These are phyloP conservation scores for Taurulus bubalis DNA, from an alignment of 2,113 vertebrate species.

Conservation along the genomic window DNA sequence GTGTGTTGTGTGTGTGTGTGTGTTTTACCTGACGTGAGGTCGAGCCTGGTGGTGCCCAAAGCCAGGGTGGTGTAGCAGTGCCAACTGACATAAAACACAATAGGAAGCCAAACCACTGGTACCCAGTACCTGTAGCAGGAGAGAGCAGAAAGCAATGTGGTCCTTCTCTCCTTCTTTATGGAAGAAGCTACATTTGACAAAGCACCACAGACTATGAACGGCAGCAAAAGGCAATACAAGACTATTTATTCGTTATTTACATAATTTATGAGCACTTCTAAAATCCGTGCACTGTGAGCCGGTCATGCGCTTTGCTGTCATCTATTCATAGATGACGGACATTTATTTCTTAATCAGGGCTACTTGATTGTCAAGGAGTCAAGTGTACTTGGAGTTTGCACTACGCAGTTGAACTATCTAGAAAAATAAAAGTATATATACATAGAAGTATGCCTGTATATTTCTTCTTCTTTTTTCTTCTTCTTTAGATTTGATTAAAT, in stretches of 20 bases:
- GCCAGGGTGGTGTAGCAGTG: slow-evolving; percentile 87
- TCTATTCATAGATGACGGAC: neutral
- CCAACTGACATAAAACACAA: slow-evolving; percentile 92
- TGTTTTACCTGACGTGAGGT: slow-evolving; percentile 77
- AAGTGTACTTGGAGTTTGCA: neutral
- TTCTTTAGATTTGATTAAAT: too few species aligned
- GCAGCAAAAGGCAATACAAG: too few species aligned
- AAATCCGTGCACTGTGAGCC: too few species aligned
- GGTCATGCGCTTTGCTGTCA: neutral
- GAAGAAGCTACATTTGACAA: neutral
- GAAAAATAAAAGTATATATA: neutral
- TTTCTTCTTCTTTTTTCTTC: too few species aligned
- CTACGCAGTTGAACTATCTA: neutral
- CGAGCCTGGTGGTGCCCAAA: slow-evolving; percentile 85
- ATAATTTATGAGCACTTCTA: neutral
- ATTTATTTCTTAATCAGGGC: neutral
- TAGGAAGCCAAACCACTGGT: slow-evolving; percentile 90
- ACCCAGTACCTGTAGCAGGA: slow-evolving; percentile 89
- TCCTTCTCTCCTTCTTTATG: neutral
- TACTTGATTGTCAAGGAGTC: neutral
- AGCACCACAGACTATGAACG: too few species aligned
- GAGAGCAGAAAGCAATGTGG: neutral
- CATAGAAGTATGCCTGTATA: neutral
- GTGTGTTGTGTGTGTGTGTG: slow-evolving; percentile 1
- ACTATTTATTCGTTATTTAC: neutral